These are phyloP conservation scores for Hylaea fasciaria DNA, from an alignment of 2,888 invertebrate species.

Conservation along the genomic window DNA sequence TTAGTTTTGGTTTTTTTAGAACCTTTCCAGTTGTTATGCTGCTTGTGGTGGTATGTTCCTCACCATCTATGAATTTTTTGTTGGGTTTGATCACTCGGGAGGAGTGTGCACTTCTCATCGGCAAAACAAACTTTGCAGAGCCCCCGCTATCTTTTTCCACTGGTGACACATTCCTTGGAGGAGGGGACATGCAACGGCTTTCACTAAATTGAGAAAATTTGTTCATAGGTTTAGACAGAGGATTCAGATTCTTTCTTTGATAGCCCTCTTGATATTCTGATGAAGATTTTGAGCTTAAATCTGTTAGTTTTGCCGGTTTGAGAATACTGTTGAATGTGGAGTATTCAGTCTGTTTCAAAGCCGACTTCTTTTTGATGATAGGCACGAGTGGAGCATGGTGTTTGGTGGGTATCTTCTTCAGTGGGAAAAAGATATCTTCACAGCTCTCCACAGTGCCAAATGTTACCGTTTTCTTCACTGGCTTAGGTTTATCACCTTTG, in stretches of 20 bases:
- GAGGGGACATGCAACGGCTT: conserved; percentile 77
- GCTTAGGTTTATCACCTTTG: conserved; percentile 76
- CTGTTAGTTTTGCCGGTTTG: conserved; percentile 86
- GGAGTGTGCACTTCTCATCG: conserved; percentile 92
- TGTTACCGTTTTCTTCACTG: conserved; percentile 86
- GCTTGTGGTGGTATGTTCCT: conserved; percentile 74
- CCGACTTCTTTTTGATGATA: conserved; percentile 87
- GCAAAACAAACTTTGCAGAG: conserved; percentile 88
- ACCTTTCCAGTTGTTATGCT: conserved; percentile 71
- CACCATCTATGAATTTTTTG: conserved; percentile 91
- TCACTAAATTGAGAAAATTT: conserved; percentile 80
- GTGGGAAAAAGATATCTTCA: conserved; percentile 84
- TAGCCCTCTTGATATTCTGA: conserved; percentile 80
- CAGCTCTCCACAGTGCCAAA: conserved; percentile 87
- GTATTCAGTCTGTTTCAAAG: conserved; percentile 83
- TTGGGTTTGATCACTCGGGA: conserved; percentile 95
- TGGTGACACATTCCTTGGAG: conserved; percentile 73
- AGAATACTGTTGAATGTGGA: conserved; percentile 85
- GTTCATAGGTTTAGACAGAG: conserved; percentile 76
- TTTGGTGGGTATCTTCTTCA: conserved; percentile 85
- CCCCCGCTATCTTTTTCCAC: conserved; percentile 67
- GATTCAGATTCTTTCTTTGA: conserved; percentile 77
- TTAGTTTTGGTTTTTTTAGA: conserved; percentile 80
- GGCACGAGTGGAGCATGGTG: conserved; percentile 86
- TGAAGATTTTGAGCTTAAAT: conserved; percentile 85